Percentiles rank a stretch among this genome's conserved stretches.
These are phyloP conservation scores for Tiphia femorata DNA, from an alignment of 2,888 invertebrate species.

Conservation along the genomic window DNA sequence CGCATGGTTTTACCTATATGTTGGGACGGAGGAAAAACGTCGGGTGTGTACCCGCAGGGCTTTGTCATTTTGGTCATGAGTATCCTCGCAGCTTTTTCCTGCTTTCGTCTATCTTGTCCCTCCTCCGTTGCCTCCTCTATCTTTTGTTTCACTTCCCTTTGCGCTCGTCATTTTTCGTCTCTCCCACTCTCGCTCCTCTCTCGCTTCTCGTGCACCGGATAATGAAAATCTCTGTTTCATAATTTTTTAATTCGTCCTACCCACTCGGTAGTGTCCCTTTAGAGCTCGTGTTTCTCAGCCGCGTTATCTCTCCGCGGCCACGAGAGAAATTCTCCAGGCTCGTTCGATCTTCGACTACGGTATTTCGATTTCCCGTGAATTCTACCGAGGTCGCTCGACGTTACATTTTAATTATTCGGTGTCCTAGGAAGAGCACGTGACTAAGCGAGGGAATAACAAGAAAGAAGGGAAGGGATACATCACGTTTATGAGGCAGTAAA, in stretches of 20 bases:
- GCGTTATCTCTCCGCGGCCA: background rate
- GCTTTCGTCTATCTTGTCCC: constrained; percentile 38
- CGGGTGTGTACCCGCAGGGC: constrained; percentile 50
- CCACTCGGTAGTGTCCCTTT: background rate
- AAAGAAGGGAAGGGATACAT: background rate
- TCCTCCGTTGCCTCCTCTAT: constrained; percentile 4
- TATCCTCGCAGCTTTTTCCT: constrained; percentile 47
- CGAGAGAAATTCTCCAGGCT: too few relatives aligned
- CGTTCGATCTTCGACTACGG: too few relatives aligned
- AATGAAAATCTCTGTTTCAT: too few relatives aligned
- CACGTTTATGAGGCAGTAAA: background rate
- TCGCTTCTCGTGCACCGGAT: too few relatives aligned
- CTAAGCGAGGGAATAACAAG: background rate
- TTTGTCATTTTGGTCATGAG: constrained; percentile 59
- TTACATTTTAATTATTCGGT: too few relatives aligned
- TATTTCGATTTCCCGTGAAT: too few relatives aligned
- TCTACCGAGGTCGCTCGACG: too few relatives aligned
- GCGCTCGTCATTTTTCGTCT: background rate
- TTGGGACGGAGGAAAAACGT: constrained; percentile 43
- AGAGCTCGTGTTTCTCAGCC: background rate
- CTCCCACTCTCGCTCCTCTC: background rate
- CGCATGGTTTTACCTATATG: constrained; percentile 24
- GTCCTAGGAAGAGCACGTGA: too few relatives aligned
- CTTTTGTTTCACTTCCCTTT: background rate
- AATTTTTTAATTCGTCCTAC: background rate